These are phyloP conservation scores for Bostrychus sinensis DNA, from an alignment of 2,113 vertebrate species.

Conservation along the genomic window DNA sequence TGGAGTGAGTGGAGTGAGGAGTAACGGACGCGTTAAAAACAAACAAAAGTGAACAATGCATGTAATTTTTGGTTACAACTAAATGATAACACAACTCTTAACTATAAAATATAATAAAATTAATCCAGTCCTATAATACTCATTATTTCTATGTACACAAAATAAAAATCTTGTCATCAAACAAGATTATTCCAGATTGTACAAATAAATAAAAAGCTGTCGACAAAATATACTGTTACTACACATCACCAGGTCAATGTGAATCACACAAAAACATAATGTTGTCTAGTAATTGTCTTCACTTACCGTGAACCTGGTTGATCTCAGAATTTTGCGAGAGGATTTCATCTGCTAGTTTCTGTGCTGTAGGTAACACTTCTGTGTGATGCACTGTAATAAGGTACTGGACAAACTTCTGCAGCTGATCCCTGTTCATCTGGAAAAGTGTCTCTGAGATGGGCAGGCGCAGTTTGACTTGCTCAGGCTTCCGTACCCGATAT, in stretches of 20 bases:
- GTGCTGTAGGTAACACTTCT: constrained; percentile 96
- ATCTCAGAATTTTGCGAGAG: constrained; percentile 98
- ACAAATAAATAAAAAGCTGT: too few species aligned
- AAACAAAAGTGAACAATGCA: too few species aligned
- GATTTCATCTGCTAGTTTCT: constrained; percentile 96
- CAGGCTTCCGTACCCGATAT: constrained; percentile 94
- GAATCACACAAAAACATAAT: neutral
- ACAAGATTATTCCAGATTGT: too few species aligned
- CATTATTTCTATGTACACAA: too few species aligned
- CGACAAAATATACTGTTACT: too few species aligned
- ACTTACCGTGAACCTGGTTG: constrained; percentile 97
- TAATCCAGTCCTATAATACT: too few species aligned
- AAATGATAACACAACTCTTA: neutral
- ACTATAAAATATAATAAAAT: neutral
- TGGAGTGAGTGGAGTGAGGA: too few species aligned
- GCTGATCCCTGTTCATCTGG: constrained; percentile 98
- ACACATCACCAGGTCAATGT: neutral
- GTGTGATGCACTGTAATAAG: constrained; percentile 98
- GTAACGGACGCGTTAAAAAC: too few species aligned
- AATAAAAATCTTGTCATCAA: too few species aligned
- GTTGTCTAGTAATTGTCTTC: neutral
- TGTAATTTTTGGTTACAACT: neutral
- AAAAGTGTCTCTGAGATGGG: constrained; percentile 99
- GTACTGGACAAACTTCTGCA: constrained; percentile 99
- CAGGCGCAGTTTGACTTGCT: constrained; percentile 97